Base-by-base conservation (phyloP, 2,888 invertebrate species). In the Eupithecia subumbrata region DNA sequence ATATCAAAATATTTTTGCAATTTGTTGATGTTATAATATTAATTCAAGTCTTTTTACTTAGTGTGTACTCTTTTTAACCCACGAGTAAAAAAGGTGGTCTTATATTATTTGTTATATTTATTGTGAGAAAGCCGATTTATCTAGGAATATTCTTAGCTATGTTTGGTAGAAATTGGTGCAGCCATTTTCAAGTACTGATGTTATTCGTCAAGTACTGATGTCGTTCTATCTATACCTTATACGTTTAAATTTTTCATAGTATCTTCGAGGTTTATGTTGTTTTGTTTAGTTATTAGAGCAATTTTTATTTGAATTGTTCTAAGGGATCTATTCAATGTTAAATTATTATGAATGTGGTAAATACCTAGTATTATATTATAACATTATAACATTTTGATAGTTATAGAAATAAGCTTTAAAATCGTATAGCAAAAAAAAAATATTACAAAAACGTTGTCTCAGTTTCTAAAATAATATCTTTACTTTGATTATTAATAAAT, bases 361-460 rank as follows among this genome's bases (percentile, higher is more conserved):
- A 14, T 60, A 60, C 12, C 22, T 34, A 64, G 64, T 34, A 64
- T 64, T 64, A n/a, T n/a, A n/a, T n/a, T n/a, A n/a, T n/a, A n/a
- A n/a, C n/a, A n/a, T n/a, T n/a, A 34, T 64, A 16, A 63, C 9
- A 52, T n/a, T 52, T 14, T 69, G 25, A 30, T 69, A 48, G 68
- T 45, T 48, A 14, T 69, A 69, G 48, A 69, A 45, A 8, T 40
- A 70, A 56, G 52, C 37, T 70, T 70, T 70, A 70, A 37, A 52
- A 70, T 70, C 34, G 48, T 25, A 16, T 69, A 48, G 69, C 78
- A 60, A 60, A 80, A 82, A 2, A 16, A 18, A 34, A 34, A 34
- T n/a, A 34, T 18, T 18, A 18, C 8, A 64, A 63, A 34, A 18
- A 0, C 34, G 16, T 16, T 14, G 8, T 64, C 18, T 0, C 18